Evolutionary conservation across 2,888 invertebrate genomes (phyloP), one percentile per base, ranked within the genome.

Genomic region (Corythucha ciliata): DNA sequence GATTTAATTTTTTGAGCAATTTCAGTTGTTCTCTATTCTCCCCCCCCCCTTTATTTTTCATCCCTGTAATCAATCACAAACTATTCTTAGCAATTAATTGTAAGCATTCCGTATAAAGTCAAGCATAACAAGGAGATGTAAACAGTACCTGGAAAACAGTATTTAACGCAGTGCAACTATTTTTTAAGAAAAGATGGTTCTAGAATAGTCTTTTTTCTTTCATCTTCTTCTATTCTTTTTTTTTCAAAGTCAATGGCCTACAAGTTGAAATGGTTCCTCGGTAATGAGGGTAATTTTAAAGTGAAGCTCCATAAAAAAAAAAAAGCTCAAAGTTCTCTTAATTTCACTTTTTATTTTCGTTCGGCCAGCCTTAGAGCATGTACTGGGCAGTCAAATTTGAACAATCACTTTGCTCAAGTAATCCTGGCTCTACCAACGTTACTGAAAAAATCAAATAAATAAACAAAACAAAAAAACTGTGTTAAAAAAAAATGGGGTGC

Each of bases 111-210:
- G 42, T 40, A 29, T n/a, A 42, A 40, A 20, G n/a, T n/a, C n/a
- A n/a, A n/a, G n/a, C 18, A 48, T 34, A 48, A 20, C 52, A 40
- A 51, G 32, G 41, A 34, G 41, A 49, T 39, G 48, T 40, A 34
- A 53, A 55, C 45, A 54, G 57, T 57, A 57, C 57, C 57, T 57
- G 57, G 51, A 54, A 44, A 54, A 51, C 57, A 57, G 57, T 57
- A 57, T 57, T 56, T 53, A 48, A n/a, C 51, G 54, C 57, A 52
- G 51, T 54, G 48, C 54, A 57, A 54, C 48, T 49, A 48, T 50
- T 52, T 56, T 57, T 54, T 46, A 46, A 46, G 50, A 54, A 39
- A 46, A 48, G 32, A 48, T 54, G 36, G 27, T 36, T 50, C 46
- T 57, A 57, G 51, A 52, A 57, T 57, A 51, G 54, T 54, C 54